phyloP scores from a whole-genome alignment of 2,888 invertebrate genomes.

The Hipparchia sbordonii region DNA sequence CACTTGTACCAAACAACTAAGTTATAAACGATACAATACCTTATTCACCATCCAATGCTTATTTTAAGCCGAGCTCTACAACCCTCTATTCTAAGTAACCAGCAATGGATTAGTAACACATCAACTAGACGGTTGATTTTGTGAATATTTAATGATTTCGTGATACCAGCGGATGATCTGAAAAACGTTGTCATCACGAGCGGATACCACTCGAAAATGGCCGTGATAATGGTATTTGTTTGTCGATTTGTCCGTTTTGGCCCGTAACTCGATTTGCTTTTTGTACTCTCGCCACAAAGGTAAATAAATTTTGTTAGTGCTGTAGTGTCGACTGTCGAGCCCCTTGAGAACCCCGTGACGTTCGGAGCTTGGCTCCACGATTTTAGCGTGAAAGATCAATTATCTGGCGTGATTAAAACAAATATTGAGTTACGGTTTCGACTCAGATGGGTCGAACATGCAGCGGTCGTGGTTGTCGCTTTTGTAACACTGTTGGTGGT shows the following conservation, averaged over 20 bases:
- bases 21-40: slow-evolving; percentile 9
- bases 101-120: slow-evolving; percentile 46
- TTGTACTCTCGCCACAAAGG: slow-evolving; percentile 70
- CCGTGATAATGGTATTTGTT: slow-evolving; percentile 80
- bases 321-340: slow-evolving; percentile 53
- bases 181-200: slow-evolving; percentile 78
- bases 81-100: neutral
- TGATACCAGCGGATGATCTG: slow-evolving; percentile 49
- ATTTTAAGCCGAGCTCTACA: neutral
- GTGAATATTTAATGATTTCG: slow-evolving; percentile 6
- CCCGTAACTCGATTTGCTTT: slow-evolving; percentile 81
- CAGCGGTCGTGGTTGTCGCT: slow-evolving; percentile 39
- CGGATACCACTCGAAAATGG: slow-evolving; percentile 74
- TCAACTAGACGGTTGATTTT: slow-evolving; percentile 7
- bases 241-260: slow-evolving; percentile 80
- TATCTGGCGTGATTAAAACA: slow-evolving; percentile 71
- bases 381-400: slow-evolving; percentile 70
- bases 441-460: slow-evolving; percentile 46
- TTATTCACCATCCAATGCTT: slow-evolving; percentile 46
- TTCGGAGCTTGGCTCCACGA: slow-evolving; percentile 53
- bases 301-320: slow-evolving; percentile 77
- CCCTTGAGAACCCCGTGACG: slow-evolving; percentile 62
- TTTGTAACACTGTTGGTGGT: slow-evolving; percentile 30
- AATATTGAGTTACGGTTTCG: slow-evolving; percentile 76
- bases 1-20: slow-evolving; percentile 33